phyloP scores from a whole-genome alignment of 2,113 vertebrate genomes.

The Protomyctophum bolini region DNA sequence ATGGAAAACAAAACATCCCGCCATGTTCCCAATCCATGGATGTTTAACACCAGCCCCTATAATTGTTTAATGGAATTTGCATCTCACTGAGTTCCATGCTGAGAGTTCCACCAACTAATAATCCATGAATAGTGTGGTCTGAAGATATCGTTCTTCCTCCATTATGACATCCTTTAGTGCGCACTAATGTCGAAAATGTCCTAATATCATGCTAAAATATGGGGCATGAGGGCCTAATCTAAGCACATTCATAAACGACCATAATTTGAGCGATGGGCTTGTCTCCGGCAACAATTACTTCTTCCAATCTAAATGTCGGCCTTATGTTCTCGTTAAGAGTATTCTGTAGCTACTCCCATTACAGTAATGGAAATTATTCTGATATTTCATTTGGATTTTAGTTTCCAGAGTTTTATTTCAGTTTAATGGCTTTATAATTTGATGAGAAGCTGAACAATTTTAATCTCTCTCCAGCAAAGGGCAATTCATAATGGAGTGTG shows the following conservation, averaged over 20 bases:
- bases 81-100: not conserved
- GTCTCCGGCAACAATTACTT: conserved; percentile 1
- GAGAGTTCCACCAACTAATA: not conserved
- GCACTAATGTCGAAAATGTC: not conserved
- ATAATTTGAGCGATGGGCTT: conserved; percentile 6
- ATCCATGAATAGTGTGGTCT: not conserved
- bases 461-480: not conserved
- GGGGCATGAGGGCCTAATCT: not conserved
- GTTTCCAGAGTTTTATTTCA: not conserved
- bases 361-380: not conserved
- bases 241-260: not conserved
- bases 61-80: not conserved
- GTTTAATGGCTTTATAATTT: conserved; percentile 6
- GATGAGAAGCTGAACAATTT: not conserved
- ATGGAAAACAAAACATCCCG: not conserved
- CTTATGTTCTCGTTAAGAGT: not conserved
- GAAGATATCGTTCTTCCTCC: not conserved
- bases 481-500: not conserved
- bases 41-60: not conserved
- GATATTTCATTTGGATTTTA: not conserved
- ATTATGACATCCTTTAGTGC: not conserved
- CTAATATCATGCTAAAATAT: not conserved
- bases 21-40: not conserved
- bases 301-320: not conserved
- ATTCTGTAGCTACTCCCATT: not conserved